These are phyloP conservation scores for Papilio demoleus DNA, from an alignment of 2,888 invertebrate genomes.

Conservation along the genomic window DNA sequence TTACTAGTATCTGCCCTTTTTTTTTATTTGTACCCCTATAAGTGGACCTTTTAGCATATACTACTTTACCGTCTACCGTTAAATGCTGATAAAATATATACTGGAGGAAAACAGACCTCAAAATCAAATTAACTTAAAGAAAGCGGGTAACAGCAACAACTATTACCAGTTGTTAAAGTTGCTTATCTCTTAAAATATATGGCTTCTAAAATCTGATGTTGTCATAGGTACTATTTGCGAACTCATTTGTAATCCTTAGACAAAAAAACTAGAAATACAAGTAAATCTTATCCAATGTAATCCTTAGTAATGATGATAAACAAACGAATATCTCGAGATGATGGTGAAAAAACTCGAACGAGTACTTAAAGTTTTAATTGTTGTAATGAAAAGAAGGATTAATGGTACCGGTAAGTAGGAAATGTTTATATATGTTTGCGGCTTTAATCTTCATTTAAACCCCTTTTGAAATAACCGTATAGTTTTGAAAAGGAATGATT, in stretches of 20 bases:
- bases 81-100: no score
- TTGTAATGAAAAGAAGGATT: slow-evolving; percentile 25
- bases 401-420: slow-evolving; percentile 32
- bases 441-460: slow-evolving; percentile 41
- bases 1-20: no score
- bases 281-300: background rate
- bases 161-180: no score
- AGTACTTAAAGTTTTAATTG: slow-evolving; percentile 24
- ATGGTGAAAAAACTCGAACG: slow-evolving; percentile 14
- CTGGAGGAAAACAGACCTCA: no score
- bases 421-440: slow-evolving; percentile 34
- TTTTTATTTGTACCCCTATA: no score
- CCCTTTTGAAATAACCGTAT: slow-evolving; percentile 19
- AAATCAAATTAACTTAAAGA: no score
- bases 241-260: background rate
- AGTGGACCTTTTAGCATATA: no score
- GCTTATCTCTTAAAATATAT: no score
- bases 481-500: slow-evolving; percentile 20
- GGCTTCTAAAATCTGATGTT: no score
- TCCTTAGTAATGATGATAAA: slow-evolving; percentile 1
- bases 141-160: no score
- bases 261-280: background rate
- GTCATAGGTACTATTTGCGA: no score
- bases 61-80: no score
- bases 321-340: slow-evolving; percentile 7